Conservation (phyloP, 2,797 vertebrate species). For the Trachurus trachurus region DNA sequence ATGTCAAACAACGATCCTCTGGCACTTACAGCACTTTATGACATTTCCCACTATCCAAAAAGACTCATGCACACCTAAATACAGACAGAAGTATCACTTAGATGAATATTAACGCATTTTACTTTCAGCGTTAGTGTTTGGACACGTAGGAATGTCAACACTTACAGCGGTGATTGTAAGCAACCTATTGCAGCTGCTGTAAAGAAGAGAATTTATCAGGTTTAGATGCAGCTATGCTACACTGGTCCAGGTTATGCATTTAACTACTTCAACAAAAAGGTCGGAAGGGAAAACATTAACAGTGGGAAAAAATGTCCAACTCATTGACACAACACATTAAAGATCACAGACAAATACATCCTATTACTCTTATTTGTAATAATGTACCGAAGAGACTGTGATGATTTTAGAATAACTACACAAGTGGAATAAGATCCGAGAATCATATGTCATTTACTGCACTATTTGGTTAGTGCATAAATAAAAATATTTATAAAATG, state of each 20-base stretch:
- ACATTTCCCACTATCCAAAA: slow-evolving; percentile 69
- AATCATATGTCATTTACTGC: neutral
- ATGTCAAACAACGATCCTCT: slow-evolving; percentile 66
- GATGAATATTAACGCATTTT: slow-evolving; percentile 61
- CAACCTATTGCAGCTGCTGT: neutral
- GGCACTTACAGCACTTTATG: slow-evolving; percentile 67
- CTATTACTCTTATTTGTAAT: neutral
- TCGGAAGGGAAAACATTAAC: neutral
- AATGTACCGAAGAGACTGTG: neutral
- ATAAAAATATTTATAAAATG: neutral
- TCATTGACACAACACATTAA: neutral
- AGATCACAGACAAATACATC: neutral
- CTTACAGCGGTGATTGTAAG: slow-evolving; percentile 25
- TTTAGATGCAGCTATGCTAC: neutral
- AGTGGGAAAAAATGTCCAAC: neutral
- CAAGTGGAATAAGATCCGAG: neutral
- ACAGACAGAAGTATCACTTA: slow-evolving; percentile 68
- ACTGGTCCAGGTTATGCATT: neutral
- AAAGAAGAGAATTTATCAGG: neutral
- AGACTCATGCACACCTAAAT: slow-evolving; percentile 63
- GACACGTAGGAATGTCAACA: slow-evolving; percentile 35
- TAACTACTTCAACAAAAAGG: slow-evolving; percentile 4
- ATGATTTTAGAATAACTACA: neutral
- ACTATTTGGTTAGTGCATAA: neutral
- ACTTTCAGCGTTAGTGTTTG: slow-evolving; percentile 29